Percentiles rank a stretch among this genome's conserved stretches.
phyloP scores from a whole-genome alignment of 1,140 invertebrate species.

The Drosophila burlai region DNA sequence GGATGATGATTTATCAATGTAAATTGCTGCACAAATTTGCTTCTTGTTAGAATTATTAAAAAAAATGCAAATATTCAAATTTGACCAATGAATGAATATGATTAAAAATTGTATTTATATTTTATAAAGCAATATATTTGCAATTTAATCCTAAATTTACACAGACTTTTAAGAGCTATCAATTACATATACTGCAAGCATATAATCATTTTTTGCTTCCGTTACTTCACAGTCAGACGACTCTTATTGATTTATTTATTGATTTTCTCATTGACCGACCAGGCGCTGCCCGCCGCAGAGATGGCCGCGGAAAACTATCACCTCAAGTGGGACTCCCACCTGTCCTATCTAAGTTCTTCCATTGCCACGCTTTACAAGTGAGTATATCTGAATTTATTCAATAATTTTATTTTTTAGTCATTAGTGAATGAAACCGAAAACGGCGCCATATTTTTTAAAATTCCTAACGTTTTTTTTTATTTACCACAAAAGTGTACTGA shows the following conservation, averaged over 20 bases:
- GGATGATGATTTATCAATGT: no score
- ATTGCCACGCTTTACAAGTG: conserved; percentile 91
- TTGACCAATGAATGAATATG: no score
- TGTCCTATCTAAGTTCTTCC: conserved; percentile 91
- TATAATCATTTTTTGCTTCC: background rate
- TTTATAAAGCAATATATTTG: background rate
- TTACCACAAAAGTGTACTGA: background rate
- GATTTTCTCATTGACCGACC: conserved; percentile 69
- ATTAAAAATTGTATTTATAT: no score
- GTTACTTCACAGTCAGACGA: background rate
- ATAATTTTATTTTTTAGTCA: no score
- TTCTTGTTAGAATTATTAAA: no score
- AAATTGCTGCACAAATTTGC: no score
- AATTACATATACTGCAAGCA: no score
- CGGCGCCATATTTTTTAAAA: background rate
- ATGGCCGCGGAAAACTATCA: conserved; percentile 91
- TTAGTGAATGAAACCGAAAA: background rate
- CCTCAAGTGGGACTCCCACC: conserved; percentile 94
- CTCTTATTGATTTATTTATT: conserved; percentile 62
- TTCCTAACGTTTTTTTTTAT: background rate
- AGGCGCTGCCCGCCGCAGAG: conserved; percentile 48
- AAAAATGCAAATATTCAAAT: no score
- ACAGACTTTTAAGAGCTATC: no score
- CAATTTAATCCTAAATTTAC: background rate
- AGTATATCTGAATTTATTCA: conserved; percentile 21